phyloP scores from a whole-genome alignment of 2,888 invertebrate genomes.

The Lepeophtheirus nordmannii region DNA sequence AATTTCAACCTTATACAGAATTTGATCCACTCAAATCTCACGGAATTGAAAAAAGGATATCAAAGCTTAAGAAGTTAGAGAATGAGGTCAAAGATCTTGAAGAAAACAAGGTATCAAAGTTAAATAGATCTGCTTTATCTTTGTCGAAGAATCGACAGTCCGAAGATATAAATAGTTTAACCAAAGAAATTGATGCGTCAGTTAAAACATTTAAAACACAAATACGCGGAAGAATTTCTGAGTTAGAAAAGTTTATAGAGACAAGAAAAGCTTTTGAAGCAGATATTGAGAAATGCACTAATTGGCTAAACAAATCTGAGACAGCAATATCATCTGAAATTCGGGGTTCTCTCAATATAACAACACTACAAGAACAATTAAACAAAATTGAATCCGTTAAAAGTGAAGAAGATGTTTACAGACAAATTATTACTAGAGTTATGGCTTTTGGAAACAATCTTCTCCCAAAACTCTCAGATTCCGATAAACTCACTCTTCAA shows the following conservation, averaged over 20 bases:
- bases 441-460: conserved; percentile 63
- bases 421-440: conserved; percentile 54
- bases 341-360: conserved; percentile 54
- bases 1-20: conserved; percentile 40
- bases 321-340: conserved; percentile 66
- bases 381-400: conserved; percentile 59
- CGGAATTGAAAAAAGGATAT: conserved; percentile 66
- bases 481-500: conserved; percentile 64
- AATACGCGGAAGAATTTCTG: conserved; percentile 52
- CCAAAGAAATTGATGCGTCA: conserved; percentile 48
- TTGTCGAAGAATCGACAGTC: conserved; percentile 66
- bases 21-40: conserved; percentile 55
- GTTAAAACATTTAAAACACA: conserved; percentile 56
- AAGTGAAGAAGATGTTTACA: conserved; percentile 54
- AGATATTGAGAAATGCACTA: conserved; percentile 59
- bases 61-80: conserved; percentile 55
- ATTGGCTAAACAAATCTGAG: conserved; percentile 81
- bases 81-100: conserved; percentile 59
- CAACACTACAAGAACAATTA: conserved; percentile 68
- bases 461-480: conserved; percentile 60
- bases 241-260: conserved; percentile 54
- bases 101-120: conserved; percentile 54
- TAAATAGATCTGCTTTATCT: conserved; percentile 55
- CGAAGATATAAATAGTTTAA: conserved; percentile 35
- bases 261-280: conserved; percentile 65